Evolutionary conservation across 2,113 vertebrate species (phyloP).

Genomic region (Apteryx owenii): DNA sequence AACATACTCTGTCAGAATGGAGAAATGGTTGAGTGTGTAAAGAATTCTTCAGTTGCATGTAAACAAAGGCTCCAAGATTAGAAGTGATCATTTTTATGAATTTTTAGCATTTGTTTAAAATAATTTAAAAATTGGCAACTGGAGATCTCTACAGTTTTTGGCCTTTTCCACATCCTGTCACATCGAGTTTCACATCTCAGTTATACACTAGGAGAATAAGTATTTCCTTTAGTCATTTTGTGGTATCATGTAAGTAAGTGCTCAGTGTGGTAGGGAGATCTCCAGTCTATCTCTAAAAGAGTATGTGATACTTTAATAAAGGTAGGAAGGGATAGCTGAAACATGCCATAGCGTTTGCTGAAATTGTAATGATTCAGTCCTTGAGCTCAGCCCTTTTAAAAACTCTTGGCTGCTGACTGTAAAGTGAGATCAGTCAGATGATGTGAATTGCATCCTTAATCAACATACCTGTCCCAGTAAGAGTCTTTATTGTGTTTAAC

Average conservation of each 20-base stretch:
- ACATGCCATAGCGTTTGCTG: neutral
- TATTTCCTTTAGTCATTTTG: conserved; percentile 25
- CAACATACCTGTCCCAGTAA: rapidly evolving
- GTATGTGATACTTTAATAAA: neutral
- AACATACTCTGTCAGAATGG: neutral
- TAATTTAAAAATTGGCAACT: neutral
- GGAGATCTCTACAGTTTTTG: neutral
- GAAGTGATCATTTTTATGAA: neutral
- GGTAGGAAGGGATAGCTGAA: neutral
- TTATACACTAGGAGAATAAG: neutral
- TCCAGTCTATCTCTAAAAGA: neutral
- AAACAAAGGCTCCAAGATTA: neutral
- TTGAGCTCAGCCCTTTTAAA: neutral
- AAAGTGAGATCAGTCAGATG: neutral
- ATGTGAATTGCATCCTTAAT: neutral
- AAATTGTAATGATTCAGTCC: neutral
- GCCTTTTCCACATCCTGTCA: neutral
- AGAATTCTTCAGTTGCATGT: neutral
- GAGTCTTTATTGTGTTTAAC: neutral
- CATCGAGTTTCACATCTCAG: neutral
- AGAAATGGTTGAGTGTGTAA: neutral
- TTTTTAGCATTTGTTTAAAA: neutral
- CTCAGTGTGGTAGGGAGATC: neutral
- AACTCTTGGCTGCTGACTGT: neutral
- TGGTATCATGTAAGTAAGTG: neutral